A percentile compares a stretch with the other conserved stretches of the same genome.
Evolutionary conservation across 2,888 invertebrate genomes (phyloP).

Genomic region (Matsumyia berberina): DNA sequence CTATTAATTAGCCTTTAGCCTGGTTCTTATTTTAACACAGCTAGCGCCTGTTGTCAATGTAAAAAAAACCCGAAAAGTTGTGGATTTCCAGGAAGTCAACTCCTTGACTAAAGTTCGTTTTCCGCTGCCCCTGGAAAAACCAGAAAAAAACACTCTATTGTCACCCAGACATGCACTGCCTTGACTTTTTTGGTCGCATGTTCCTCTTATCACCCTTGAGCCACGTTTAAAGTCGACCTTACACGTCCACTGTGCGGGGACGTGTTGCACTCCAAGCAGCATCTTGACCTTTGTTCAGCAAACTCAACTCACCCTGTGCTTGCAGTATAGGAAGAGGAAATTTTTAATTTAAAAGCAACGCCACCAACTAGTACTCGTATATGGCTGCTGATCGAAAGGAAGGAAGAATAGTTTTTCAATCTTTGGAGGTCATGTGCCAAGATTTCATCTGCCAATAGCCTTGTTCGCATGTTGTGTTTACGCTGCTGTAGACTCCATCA

Average conservation of each 20-base stretch:
- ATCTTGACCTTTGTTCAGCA: neutral
- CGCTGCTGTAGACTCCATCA: constrained; percentile 66
- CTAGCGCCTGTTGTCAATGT: too few relatives aligned
- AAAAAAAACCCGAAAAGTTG: too few relatives aligned
- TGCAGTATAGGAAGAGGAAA: constrained; percentile 30
- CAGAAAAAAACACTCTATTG: neutral
- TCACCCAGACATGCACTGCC: neutral
- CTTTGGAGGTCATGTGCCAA: constrained; percentile 62
- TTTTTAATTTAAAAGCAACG: constrained; percentile 53
- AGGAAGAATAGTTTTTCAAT: constrained; percentile 29
- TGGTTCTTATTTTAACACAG: too few relatives aligned
- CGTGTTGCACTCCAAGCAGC: neutral
- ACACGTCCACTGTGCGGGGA: neutral
- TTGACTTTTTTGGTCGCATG: neutral
- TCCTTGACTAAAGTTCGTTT: neutral
- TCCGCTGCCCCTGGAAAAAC: too few relatives aligned
- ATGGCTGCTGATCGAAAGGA: constrained; percentile 17
- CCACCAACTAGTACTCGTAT: constrained; percentile 8
- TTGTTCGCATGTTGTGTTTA: constrained; percentile 73
- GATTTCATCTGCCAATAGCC: constrained; percentile 74
- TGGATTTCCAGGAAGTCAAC: too few relatives aligned
- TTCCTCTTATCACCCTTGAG: too few relatives aligned
- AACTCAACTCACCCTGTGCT: neutral
- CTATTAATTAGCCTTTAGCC: too few relatives aligned
- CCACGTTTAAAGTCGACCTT: neutral